Base-by-base conservation (phyloP, 2,113 vertebrate genomes). In the Glaucomys volans region DNA sequence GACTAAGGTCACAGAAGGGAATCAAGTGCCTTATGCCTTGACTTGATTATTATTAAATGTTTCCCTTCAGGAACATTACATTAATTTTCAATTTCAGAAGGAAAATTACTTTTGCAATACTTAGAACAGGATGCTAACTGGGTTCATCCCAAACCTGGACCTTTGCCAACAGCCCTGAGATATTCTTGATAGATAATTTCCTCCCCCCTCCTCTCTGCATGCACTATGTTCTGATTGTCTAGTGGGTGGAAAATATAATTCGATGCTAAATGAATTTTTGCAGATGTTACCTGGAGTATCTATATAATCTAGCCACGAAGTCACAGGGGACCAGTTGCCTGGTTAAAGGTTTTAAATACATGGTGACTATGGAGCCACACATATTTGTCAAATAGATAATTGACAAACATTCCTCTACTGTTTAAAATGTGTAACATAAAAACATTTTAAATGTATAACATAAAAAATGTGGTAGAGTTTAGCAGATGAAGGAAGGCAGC, bases 81-180 rank as follows among this genome's bases (percentile, higher is more conserved):
- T 94, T 96, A 95, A 96, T 97, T 97, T 97, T 97, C 91, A 96
- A 97, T 98, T 97, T 97, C 95, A 95, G 94, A 89, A 98, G 93
- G 97, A 95, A 97, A 97, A 97, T 97, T 97, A 79, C 96, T 96
- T 98, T 97, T 95, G 32, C 72, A 90, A 40, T 91, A 74, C 71
- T 92, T 95, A 95, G 69, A 92, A 93, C 52, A 95, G 74, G 93
- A 44, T 40, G n/a, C 81, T 94, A 88, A 91, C 96, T 87, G 80
- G 87, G 71, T 86, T 87, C 54, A 52, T 97, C 90, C 13, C 30
- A 90, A 90, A 85, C 37, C 72, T 92, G 94, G 92, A 87, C 37
- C 69, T 59, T 90, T 95, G 94, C 94, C 96, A 97, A 42, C 37
- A 82, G 85, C 95, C 96, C 95, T 64, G 85, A 90, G 85, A 69